A percentile compares a stretch with the other conserved stretches of the same genome.
These are phyloP conservation scores for Drosophila rufa DNA, from an alignment of 1,140 invertebrate genomes.

Conservation along the genomic window DNA sequence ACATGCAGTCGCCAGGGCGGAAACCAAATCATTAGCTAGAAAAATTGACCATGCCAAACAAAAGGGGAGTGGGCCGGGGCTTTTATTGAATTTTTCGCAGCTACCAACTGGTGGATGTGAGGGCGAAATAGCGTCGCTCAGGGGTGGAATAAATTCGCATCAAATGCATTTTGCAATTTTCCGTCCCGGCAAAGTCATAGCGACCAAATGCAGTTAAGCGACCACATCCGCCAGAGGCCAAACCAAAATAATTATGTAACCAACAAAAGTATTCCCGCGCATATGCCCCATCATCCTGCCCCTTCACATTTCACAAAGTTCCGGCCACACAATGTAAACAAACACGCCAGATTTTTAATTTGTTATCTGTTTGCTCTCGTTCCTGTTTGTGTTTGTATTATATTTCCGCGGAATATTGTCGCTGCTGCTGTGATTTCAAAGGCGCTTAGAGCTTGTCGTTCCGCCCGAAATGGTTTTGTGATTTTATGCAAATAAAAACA, in stretches of 20 bases:
- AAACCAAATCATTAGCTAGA: slow-evolving; percentile 81
- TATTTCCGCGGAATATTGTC: slow-evolving; percentile 32
- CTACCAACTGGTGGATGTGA: slow-evolving; percentile 8
- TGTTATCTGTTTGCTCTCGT: slow-evolving; percentile 39
- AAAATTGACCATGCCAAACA: slow-evolving; percentile 67
- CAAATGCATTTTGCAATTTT: slow-evolving; percentile 47
- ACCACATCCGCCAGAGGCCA: slow-evolving; percentile 62
- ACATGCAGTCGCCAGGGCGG: slow-evolving; percentile 38
- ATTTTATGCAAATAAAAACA: slow-evolving; percentile 21
- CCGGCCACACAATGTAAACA: slow-evolving; percentile 39
- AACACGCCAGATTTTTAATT: slow-evolving; percentile 49
- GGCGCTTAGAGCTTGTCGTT: slow-evolving; percentile 28
- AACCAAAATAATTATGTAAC: slow-evolving; percentile 68
- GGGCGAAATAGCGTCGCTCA: background rate
- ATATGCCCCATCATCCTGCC: slow-evolving; percentile 28
- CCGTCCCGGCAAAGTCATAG: slow-evolving; percentile 32
- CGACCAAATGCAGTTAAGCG: slow-evolving; percentile 70
- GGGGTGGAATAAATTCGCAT: slow-evolving; percentile 67
- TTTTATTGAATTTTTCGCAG: slow-evolving; percentile 54
- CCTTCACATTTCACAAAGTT: slow-evolving; percentile 20
- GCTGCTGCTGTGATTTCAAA: slow-evolving; percentile 37
- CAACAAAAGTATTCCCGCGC: slow-evolving; percentile 59
- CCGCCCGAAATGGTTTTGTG: slow-evolving; percentile 15
- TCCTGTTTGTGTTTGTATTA: slow-evolving; percentile 24
- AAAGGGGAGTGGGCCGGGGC: background rate